Evolutionary conservation across 2,113 vertebrate species (phyloP).

Genomic region (Scalopus aquaticus): DNA sequence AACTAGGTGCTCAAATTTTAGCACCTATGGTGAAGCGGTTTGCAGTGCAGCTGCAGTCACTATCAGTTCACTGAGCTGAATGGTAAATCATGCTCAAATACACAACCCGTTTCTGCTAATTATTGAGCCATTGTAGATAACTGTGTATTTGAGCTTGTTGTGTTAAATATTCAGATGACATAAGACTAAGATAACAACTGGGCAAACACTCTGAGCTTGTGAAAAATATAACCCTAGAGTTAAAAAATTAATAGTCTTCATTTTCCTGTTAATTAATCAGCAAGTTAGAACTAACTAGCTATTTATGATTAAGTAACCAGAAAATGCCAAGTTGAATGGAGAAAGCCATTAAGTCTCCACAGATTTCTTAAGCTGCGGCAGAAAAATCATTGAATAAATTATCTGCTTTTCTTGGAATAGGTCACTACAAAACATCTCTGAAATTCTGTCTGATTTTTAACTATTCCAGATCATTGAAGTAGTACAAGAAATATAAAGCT

Average conservation of each 20-base stretch:
- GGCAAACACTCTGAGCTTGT: background rate
- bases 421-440: conserved; percentile 19
- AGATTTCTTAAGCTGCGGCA: background rate
- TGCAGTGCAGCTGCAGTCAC: background rate
- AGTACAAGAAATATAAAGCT: background rate
- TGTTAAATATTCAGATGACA: background rate
- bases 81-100: background rate
- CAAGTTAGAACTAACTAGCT: background rate
- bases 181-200: background rate
- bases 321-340: background rate
- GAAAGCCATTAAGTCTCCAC: background rate
- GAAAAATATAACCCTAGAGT: background rate
- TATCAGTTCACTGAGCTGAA: conserved; percentile 37
- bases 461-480: background rate
- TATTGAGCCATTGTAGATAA: background rate
- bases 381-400: background rate
- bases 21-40: background rate
- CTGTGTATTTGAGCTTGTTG: background rate
- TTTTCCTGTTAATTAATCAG: conserved; percentile 46
- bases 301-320: background rate
- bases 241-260: background rate
- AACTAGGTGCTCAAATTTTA: conserved; percentile 33
- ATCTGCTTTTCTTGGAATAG: background rate
- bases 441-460: conserved; percentile 7
- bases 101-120: background rate